Percentiles rank a stretch among this genome's conserved stretches.
Conservation (phyloP, 1,140 invertebrate genomes). For the Heliconius congener region DNA sequence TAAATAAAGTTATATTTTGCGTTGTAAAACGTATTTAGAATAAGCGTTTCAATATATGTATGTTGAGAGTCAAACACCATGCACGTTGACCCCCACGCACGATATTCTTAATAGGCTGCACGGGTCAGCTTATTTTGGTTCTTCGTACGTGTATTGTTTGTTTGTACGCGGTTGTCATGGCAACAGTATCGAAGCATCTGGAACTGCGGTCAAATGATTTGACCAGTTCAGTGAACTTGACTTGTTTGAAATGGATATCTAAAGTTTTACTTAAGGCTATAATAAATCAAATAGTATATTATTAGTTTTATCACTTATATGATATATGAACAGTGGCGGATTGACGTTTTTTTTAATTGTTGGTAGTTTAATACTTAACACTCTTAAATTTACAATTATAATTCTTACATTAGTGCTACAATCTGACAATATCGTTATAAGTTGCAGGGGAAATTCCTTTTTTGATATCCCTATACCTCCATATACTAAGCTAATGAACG, state of each 20-base stretch:
- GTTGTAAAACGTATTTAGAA: neutral
- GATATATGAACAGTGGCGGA: too few relatives aligned
- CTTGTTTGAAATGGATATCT: conserved; percentile 24
- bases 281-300: neutral
- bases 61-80: neutral
- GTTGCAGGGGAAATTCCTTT: too few relatives aligned
- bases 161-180: conserved; percentile 58
- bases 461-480: too few relatives aligned
- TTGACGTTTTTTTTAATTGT: too few relatives aligned
- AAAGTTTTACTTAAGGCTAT: neutral
- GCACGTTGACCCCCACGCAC: neutral
- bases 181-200: conserved; percentile 68
- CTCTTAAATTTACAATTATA: too few relatives aligned
- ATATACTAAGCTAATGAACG: too few relatives aligned
- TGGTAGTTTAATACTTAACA: too few relatives aligned
- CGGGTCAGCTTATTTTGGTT: neutral
- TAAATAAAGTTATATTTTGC: neutral
- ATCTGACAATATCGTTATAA: too few relatives aligned
- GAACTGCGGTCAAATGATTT: conserved; percentile 46
- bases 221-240: conserved; percentile 40
- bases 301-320: neutral
- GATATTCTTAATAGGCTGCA: neutral
- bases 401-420: too few relatives aligned
- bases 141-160: conserved; percentile 40
- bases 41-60: conserved; percentile 1